Conservation (phyloP, 1,140 invertebrate species). For the Aphelenchoides fujianensis region DNA sequence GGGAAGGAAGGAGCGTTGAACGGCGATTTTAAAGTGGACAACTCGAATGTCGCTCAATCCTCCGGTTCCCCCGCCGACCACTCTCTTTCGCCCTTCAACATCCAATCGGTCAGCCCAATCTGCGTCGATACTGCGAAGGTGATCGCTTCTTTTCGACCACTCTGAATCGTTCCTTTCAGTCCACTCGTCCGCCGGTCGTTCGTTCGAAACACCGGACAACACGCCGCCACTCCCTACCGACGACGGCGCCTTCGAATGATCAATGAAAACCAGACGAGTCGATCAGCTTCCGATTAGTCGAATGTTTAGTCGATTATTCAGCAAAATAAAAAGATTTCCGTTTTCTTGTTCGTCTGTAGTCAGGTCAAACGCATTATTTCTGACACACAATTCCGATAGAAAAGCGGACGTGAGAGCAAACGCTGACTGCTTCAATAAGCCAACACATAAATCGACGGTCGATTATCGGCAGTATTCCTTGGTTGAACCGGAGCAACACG, state of each 20-base stretch:
- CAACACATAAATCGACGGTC: too few species aligned
- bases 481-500: too few species aligned
- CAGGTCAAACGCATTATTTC: too few species aligned
- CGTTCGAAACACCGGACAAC: background rate
- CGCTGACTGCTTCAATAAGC: too few species aligned
- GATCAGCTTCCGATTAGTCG: background rate
- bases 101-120: background rate
- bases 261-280: background rate
- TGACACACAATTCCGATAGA: too few species aligned
- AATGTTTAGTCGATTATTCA: background rate
- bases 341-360: too few species aligned
- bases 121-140: background rate
- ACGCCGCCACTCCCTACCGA: background rate
- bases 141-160: background rate
- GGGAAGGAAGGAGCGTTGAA: slow-evolving; percentile 2
- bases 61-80: background rate
- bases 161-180: background rate
- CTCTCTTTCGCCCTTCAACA: background rate
- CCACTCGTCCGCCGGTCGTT: background rate
- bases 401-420: too few species aligned
- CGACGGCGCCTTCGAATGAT: background rate
- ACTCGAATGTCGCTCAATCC: background rate
- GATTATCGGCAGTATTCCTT: too few species aligned
- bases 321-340: too few species aligned
- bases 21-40: background rate